Conservation (phyloP, 2,888 invertebrate genomes). For the Parnassius glacialis region DNA sequence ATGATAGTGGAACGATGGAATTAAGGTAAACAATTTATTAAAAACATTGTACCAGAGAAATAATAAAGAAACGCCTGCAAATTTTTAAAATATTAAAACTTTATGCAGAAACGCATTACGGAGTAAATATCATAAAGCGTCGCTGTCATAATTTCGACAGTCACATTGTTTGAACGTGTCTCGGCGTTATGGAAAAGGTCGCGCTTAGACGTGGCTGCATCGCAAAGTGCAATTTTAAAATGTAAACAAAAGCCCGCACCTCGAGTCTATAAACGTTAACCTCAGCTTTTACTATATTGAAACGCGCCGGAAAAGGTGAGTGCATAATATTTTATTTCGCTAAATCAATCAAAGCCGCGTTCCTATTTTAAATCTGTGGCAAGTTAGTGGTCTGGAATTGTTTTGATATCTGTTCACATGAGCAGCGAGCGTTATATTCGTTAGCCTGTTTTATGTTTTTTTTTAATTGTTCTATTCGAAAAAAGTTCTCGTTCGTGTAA, state of each 20-base stretch:
- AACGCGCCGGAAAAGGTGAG: slow-evolving; percentile 56
- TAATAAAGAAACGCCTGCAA: too few relatives aligned
- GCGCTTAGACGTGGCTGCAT: slow-evolving; percentile 62
- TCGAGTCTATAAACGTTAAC: slow-evolving; percentile 68
- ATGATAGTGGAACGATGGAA: too few relatives aligned
- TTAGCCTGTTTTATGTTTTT: too few relatives aligned
- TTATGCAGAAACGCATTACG: slow-evolving; percentile 5
- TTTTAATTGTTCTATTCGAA: too few relatives aligned
- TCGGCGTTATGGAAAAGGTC: slow-evolving; percentile 66
- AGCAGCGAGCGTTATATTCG: too few relatives aligned
- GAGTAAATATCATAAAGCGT: slow-evolving; percentile 38
- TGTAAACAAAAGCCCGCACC: slow-evolving; percentile 76
- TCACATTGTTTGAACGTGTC: slow-evolving; percentile 73
- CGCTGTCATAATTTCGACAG: slow-evolving; percentile 68
- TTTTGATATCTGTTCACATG: too few relatives aligned
- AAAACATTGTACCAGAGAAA: too few relatives aligned
- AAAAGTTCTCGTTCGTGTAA: too few relatives aligned
- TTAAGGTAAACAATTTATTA: too few relatives aligned
- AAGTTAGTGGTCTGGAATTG: background rate
- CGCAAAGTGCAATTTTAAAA: slow-evolving; percentile 80
- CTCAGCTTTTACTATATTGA: slow-evolving; percentile 72
- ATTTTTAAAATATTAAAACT: background rate
- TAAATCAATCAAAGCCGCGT: slow-evolving; percentile 23
- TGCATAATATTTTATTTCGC: slow-evolving; percentile 37
- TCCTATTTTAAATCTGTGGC: slow-evolving; percentile 2